Percentiles rank a stretch among this genome's conserved stretches.
These are phyloP conservation scores for Palythoa grandiflora DNA, from an alignment of 92 coral and sea anemone genomes.

Conservation along the genomic window DNA sequence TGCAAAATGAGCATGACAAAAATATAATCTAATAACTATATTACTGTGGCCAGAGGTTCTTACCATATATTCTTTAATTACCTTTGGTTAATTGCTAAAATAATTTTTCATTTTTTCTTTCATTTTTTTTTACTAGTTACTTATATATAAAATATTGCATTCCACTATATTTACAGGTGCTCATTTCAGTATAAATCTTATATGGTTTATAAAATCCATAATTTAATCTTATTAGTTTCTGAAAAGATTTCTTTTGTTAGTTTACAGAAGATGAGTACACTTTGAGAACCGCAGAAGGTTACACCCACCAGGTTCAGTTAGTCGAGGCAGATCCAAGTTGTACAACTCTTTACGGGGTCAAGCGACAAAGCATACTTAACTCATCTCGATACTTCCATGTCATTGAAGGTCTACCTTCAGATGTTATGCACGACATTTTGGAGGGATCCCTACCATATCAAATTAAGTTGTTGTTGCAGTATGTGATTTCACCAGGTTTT, in stretches of 20 bases:
- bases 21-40: too few relatives aligned
- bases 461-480: constrained; percentile 49
- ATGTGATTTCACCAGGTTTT: constrained; percentile 29
- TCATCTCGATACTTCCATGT: constrained; percentile 65
- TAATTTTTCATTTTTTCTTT: too few relatives aligned
- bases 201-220: too few relatives aligned
- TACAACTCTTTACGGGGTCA: constrained; percentile 63
- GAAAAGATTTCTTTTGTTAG: constrained; percentile 13
- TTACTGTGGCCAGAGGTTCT: too few relatives aligned
- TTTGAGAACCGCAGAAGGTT: constrained; percentile 46
- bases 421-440: constrained; percentile 69
- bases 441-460: constrained; percentile 64
- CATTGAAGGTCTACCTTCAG: constrained; percentile 69
- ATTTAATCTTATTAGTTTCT: too few relatives aligned
- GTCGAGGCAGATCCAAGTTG: constrained; percentile 55
- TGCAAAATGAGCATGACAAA: too few relatives aligned
- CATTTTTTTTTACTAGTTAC: too few relatives aligned
- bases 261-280: constrained; percentile 69
- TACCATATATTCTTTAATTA: too few relatives aligned
- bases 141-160: too few relatives aligned
- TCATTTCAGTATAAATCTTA: too few relatives aligned
- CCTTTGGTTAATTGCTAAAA: too few relatives aligned
- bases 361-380: constrained; percentile 53
- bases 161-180: too few relatives aligned
- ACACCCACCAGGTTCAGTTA: constrained; percentile 46